Evolutionary conservation across 2,113 vertebrate species (phyloP).

Genomic region (Periophthalmus modestus): DNA sequence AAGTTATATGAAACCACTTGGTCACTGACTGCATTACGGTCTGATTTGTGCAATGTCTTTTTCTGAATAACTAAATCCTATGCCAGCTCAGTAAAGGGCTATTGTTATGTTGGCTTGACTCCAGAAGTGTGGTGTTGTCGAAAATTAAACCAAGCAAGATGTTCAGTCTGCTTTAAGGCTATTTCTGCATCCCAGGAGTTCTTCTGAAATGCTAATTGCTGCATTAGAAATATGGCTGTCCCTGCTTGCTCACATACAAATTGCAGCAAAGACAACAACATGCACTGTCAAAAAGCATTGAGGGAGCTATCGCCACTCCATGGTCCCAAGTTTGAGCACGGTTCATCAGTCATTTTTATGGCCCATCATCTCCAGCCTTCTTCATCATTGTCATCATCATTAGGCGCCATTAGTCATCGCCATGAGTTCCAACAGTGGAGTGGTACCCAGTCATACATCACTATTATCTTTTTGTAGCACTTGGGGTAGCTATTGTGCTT

Average conservation of each 20-base stretch:
- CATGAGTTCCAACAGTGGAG: conserved; percentile 60
- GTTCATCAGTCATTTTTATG: conserved; percentile 73
- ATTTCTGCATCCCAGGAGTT: conserved; percentile 58
- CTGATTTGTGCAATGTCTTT: conserved; percentile 54
- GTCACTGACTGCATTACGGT: conserved; percentile 44
- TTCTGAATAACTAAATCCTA: conserved; percentile 53
- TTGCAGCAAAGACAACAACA: conserved; percentile 67
- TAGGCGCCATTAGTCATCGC: conserved; percentile 69
- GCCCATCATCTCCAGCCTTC: conserved; percentile 65
- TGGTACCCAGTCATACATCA: conserved; percentile 69
- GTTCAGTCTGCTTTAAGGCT: conserved; percentile 62
- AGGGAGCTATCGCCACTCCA: conserved; percentile 37
- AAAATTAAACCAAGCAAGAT: conserved; percentile 62
- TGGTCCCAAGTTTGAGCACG: conserved; percentile 42
- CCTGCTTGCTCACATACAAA: conserved; percentile 59
- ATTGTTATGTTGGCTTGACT: conserved; percentile 56
- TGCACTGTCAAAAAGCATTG: conserved; percentile 53
- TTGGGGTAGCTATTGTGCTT: conserved; percentile 30
- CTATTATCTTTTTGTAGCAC: conserved; percentile 70
- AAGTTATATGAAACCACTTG: conserved; percentile 35
- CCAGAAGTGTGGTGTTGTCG: conserved; percentile 43
- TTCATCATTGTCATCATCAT: conserved; percentile 76
- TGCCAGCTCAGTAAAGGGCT: conserved; percentile 48
- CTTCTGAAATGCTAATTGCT: conserved; percentile 70
- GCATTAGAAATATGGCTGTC: conserved; percentile 66